phyloP scores from a whole-genome alignment of 2,113 vertebrate genomes.

The Opisthocomus hoazin region DNA sequence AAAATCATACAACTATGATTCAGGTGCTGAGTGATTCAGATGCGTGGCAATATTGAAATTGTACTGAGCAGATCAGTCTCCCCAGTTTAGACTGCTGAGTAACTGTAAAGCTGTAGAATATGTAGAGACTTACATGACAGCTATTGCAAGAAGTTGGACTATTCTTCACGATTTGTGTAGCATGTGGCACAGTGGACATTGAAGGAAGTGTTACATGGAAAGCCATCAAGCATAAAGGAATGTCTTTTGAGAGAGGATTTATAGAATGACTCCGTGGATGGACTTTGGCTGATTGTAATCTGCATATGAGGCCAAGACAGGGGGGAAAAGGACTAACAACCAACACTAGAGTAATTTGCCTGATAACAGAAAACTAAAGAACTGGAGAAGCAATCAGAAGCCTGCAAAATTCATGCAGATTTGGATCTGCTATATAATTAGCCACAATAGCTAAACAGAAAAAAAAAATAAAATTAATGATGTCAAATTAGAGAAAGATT shows the following conservation, averaged over 20 bases:
- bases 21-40: not conserved
- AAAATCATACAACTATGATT: not conserved
- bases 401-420: constrained; percentile 44
- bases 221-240: not conserved
- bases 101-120: not conserved
- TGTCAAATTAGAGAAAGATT: constrained; percentile 20
- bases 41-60: not conserved
- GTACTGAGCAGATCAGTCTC: not conserved
- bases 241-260: constrained; percentile 18
- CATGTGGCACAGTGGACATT: not conserved
- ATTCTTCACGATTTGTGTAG: not conserved
- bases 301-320: not conserved
- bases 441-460: not conserved
- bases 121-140: not conserved
- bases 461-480: not conserved
- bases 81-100: not conserved
- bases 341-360: constrained; percentile 43
- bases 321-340: constrained; percentile 10
- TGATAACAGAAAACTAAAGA: constrained; percentile 63
- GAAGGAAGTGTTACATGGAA: constrained; percentile 26
- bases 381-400: not conserved
- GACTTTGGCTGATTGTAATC: constrained; percentile 16
- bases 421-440: constrained; percentile 52
- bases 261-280: constrained; percentile 1
- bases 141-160: not conserved